Conservation (phyloP, 2,797 vertebrate genomes). For the Cephalopachus bancanus region DNA sequence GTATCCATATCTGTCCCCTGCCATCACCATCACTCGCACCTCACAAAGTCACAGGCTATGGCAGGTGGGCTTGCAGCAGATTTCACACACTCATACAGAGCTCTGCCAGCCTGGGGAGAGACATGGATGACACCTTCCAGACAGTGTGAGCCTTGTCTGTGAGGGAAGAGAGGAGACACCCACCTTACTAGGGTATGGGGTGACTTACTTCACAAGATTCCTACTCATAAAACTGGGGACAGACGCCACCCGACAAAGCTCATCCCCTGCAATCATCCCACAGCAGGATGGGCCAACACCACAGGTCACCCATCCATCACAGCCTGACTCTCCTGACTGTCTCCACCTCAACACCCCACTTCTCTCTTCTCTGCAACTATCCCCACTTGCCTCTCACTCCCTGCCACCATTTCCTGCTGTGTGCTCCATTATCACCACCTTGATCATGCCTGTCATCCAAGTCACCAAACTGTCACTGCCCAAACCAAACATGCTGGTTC, state of each 20-base stretch:
- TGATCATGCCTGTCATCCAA: background rate
- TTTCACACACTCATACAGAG: background rate
- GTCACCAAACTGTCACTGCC: constrained; percentile 20
- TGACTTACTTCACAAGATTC: background rate
- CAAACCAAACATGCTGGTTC: background rate
- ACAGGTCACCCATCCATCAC: background rate
- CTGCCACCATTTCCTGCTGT: background rate
- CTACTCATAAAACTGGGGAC: rapidly evolving
- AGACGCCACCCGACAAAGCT: background rate
- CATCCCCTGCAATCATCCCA: background rate
- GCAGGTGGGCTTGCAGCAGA: too few species aligned
- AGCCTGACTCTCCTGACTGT: background rate
- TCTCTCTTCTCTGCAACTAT: too few species aligned
- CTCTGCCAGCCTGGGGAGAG: background rate
- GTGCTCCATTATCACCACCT: background rate
- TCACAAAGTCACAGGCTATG: background rate
- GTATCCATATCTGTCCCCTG: too few species aligned
- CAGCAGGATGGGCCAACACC: background rate
- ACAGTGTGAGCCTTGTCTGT: rapidly evolving
- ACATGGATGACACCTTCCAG: background rate
- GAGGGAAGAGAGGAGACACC: background rate
- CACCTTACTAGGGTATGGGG: background rate
- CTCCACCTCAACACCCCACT: too few species aligned
- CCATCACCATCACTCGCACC: background rate
- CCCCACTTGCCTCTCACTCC: background rate